These are phyloP conservation scores for Nematostella vectensis DNA, from an alignment of 92 coral and sea anemone genomes.

Conservation along the genomic window DNA sequence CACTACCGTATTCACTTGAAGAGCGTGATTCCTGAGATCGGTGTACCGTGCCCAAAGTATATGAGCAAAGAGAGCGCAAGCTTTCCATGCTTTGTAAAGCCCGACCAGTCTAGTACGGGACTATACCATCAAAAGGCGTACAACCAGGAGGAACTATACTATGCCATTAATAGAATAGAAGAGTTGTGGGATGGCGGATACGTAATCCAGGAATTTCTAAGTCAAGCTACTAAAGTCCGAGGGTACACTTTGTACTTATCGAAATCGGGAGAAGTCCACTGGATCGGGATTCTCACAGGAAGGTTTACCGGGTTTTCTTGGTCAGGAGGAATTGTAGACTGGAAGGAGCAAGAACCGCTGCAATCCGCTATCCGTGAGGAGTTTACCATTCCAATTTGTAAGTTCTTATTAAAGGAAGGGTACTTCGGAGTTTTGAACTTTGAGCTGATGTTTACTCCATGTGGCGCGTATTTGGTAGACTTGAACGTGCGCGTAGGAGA, in stretches of 20 bases:
- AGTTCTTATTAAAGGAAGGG: constrained; percentile 24
- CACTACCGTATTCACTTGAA: constrained; percentile 25
- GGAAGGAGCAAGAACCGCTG: constrained; percentile 23
- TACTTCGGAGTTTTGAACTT: constrained; percentile 38
- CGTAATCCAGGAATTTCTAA: constrained; percentile 24
- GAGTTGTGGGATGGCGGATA: constrained; percentile 25
- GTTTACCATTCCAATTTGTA: constrained; percentile 32
- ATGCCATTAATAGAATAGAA: constrained; percentile 1
- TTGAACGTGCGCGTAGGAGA: constrained; percentile 38
- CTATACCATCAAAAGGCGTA: constrained; percentile 16
- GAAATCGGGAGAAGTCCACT: constrained; percentile 31
- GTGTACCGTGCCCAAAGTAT: constrained; percentile 39
- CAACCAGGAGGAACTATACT: constrained; percentile 24
- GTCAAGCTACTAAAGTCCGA: constrained; percentile 24
- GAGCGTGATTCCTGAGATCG: constrained; percentile 26
- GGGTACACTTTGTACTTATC: constrained; percentile 28
- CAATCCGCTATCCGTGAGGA: constrained; percentile 18
- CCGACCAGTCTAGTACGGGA: constrained; percentile 25
- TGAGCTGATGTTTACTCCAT: constrained; percentile 20
- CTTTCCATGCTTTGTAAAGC: constrained; percentile 40
- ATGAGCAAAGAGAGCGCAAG: constrained; percentile 11
- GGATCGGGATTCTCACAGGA: constrained; percentile 28
- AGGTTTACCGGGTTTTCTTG: constrained; percentile 18
- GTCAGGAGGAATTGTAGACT: constrained; percentile 21
- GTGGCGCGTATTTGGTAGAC: constrained; percentile 33